Base-by-base conservation (phyloP, 2,888 invertebrate species). In the Drosophila lutescens region DNA sequence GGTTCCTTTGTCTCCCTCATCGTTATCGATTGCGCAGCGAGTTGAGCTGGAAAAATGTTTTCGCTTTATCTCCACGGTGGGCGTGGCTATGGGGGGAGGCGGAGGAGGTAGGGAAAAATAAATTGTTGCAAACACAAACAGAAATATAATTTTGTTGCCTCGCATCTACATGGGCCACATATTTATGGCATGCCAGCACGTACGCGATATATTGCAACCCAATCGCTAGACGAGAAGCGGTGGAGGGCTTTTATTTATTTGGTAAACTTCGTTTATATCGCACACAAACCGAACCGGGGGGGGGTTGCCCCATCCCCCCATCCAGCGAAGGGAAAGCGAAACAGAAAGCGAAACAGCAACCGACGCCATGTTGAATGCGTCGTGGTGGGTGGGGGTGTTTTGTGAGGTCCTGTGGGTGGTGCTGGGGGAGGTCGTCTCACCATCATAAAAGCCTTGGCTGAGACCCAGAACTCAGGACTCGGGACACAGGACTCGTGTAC, bases 201-300 rank as follows among this genome's bases (percentile, higher is more conserved):
- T 85, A 85, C 85, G 86, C 84, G 86, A 86, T 88, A 88, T 87
- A 84, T 84, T 88, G 88, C 80, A 86, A 76, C 71, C 82, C 88
- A 87, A 82, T 86, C 74, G 54, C 36, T 17, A 43, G 46, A 13
- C n/a, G 30, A 32, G 56, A 36, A 23, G 53, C 30, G 38, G 53
- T n/a, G 60, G 40, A 30, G 43, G 34, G 78, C 73, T 85, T 82
- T 85, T 85, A 87, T 84, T 85, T 86, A 82, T 87, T 85, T 82
- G 76, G 76, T 74, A 86, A 86, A 84, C 76, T 84, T 83, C 84
- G 81, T 86, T 86, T 86, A 83, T 86, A 82, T 77, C 77, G 80
- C 86, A 75, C 60, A 75, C 65, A 74, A 43, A 43, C 59, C 59
- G 43, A 55, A 32, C 56, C 5, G 32, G 60, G 55, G 23, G 26